Base-by-base conservation (phyloP, 64 coral and sea anemone genomes). In the Actinia equina region DNA sequence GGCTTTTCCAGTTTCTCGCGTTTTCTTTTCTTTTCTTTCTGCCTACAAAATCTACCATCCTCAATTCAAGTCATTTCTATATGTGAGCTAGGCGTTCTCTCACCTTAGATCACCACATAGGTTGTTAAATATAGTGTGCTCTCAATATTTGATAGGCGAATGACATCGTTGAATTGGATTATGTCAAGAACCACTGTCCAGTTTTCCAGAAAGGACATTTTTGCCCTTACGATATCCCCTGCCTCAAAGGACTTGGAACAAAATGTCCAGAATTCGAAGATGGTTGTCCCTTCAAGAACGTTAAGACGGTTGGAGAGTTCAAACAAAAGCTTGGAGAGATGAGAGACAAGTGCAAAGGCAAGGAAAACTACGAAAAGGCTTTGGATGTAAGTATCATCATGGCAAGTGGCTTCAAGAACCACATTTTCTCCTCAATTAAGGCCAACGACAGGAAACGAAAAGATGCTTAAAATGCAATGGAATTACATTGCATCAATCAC, bases 241-340 rank as follows among this genome's bases (percentile, higher is more conserved):
- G 46, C 11, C 71, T 88, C 2, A 78, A 88, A 79, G 86, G 86
- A 18, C 52, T 88, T 71, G 69, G 56, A 7, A 52, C 52, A 17
- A 22, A 41, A 1, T 88, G 86, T 79, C 86, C 86, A 7, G 69
- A 54, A 16, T 88, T 88, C 74, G 79, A 88, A 52, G 13, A 88
- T 54, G 86, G 86, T 19, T 88, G 87, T 88, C 87, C 87, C 3
- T 88, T 88, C 87, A 79, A 79, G 55, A 80, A 81, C 52, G 71
- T 52, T 2, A 78, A 77, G 69, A 55, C 46, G 27, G 26, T 78
- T 77, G 46, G 58, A 55, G 46, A 67, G 12, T 67, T 86, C 14
- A 63, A 60, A 7, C 17, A 20, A 27, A 53, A 88, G 71, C 44
- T 88, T 18, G 69, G 42, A 1, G 70, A 88, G 20, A 88, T 88